Evolutionary conservation across 2,113 vertebrate genomes (phyloP).

Genomic region (Corynorhinus townsendii): DNA sequence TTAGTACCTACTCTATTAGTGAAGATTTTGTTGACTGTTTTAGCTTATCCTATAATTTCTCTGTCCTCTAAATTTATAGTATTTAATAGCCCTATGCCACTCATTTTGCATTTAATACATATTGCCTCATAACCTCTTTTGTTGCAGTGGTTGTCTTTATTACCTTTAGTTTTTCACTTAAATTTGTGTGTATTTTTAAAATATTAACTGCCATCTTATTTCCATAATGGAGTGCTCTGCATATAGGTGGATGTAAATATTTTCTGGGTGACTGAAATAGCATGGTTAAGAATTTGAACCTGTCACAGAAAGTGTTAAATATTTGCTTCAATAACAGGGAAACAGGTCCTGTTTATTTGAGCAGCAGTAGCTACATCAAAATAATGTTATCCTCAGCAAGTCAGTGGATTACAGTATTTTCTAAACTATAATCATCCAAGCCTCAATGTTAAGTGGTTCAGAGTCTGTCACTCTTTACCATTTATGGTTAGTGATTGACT

Average conservation of each 20-base stretch:
- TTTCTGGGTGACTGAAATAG: background rate
- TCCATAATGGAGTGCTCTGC: background rate
- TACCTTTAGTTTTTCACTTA: background rate
- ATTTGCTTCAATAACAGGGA: background rate
- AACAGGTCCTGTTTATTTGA: background rate
- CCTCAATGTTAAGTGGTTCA: constrained; percentile 1
- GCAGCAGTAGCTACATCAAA: background rate
- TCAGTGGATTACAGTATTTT: background rate
- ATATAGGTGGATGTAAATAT: background rate
- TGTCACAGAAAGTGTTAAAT: background rate
- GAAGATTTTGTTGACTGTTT: background rate
- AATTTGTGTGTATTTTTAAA: background rate
- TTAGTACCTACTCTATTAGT: background rate
- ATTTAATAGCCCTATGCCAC: background rate
- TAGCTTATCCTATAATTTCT: background rate
- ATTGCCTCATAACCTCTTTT: background rate
- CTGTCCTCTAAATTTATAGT: background rate
- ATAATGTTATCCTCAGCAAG: background rate
- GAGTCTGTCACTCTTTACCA: background rate
- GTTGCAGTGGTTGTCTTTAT: background rate
- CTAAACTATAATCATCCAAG: background rate
- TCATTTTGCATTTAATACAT: background rate
- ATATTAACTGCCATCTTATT: background rate
- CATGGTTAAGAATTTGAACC: constrained; percentile 9
- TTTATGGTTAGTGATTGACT: background rate